Conservation (phyloP, 2,797 vertebrate species). For the Mus caroli region DNA sequence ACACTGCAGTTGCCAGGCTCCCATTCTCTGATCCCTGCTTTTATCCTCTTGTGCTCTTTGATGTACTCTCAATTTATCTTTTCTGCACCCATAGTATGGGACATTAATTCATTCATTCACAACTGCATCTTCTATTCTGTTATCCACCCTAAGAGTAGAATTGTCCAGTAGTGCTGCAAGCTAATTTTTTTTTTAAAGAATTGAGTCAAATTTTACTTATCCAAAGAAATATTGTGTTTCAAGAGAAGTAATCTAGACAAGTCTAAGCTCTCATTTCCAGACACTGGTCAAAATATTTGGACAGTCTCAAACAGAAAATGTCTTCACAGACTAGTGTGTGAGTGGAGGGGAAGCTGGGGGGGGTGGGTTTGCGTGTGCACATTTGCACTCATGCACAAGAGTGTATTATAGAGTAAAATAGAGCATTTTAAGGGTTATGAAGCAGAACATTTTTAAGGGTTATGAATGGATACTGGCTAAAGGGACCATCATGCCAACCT, state of each 20-base stretch:
- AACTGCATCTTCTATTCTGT: background rate
- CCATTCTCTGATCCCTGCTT: slow-evolving; percentile 8
- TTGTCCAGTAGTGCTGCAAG: background rate
- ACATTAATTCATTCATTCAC: slow-evolving; percentile 1
- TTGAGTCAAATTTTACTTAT: background rate
- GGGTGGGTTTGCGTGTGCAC: too few species aligned
- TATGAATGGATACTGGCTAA: background rate
- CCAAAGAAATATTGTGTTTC: background rate
- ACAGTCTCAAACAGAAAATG: background rate
- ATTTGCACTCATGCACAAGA: background rate
- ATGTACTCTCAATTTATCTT: background rate
- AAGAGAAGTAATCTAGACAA: background rate
- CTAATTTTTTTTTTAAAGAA: background rate
- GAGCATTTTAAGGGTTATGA: background rate
- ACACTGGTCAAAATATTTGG: background rate
- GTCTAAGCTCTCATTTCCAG: background rate
- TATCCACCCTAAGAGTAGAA: background rate
- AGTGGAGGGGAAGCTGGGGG: background rate
- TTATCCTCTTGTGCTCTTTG: background rate
- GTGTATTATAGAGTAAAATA: background rate
- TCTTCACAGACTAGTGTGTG: background rate
- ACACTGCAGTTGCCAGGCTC: background rate
- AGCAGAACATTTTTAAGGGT: background rate
- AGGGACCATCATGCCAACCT: background rate
- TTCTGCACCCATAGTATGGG: background rate